phyloP scores from a whole-genome alignment of 1,140 invertebrate species.

The Drosophila fuyamai region DNA sequence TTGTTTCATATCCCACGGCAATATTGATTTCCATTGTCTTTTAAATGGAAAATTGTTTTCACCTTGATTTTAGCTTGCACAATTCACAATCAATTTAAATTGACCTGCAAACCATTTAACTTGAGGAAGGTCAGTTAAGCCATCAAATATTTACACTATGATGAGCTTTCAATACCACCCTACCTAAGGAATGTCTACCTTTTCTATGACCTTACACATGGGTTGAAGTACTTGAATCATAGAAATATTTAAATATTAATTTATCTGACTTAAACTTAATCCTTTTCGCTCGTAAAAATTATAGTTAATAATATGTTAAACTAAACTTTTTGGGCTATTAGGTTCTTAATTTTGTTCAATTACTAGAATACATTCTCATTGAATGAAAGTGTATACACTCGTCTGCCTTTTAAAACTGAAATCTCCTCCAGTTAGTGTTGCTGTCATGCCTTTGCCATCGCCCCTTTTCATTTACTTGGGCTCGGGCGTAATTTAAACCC shows the following conservation, averaged over 20 bases:
- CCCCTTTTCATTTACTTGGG: constrained; percentile 42
- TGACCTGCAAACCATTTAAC: constrained; percentile 18
- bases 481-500: constrained; percentile 29
- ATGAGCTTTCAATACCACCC: constrained; percentile 7
- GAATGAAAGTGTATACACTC: not conserved
- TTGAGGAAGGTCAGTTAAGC: constrained; percentile 9
- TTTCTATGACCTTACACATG: too few relatives aligned
- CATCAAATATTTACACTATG: constrained; percentile 25
- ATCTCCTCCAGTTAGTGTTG: constrained; percentile 7
- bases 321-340: too few relatives aligned
- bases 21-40: constrained; percentile 14
- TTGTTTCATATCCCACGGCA: constrained; percentile 7
- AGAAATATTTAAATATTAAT: too few relatives aligned
- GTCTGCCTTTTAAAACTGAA: not conserved
- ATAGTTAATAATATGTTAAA: too few relatives aligned
- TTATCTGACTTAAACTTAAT: too few relatives aligned
- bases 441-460: constrained; percentile 26
- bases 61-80: constrained; percentile 18
- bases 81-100: constrained; percentile 28
- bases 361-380: not conserved
- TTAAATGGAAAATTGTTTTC: constrained; percentile 2
- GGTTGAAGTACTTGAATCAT: too few relatives aligned
- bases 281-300: too few relatives aligned
- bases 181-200: not conserved
- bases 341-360: too few relatives aligned